A percentile compares a stretch with the other conserved stretches of the same genome.
Conservation (phyloP, 2,113 vertebrate species). For the Hypanus sabinus region DNA sequence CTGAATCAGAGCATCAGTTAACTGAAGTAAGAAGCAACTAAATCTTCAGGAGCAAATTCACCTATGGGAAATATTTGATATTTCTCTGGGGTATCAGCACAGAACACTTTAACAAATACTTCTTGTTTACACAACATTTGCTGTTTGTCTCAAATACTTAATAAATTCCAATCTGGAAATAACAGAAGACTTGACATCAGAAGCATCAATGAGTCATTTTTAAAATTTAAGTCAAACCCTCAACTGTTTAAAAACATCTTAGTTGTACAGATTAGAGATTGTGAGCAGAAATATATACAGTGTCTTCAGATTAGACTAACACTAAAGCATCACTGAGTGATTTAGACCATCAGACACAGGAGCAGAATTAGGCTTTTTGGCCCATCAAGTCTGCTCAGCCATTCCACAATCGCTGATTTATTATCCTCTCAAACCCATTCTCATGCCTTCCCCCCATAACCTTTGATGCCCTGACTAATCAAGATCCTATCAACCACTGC, state of each 20-base stretch:
- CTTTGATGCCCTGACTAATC: no score
- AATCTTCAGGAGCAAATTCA: not conserved
- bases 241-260: not conserved
- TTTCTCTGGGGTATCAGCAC: constrained; percentile 18
- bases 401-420: no score
- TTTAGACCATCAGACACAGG: not conserved
- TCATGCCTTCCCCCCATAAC: no score
- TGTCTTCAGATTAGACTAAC: no score
- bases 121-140: constrained; percentile 34
- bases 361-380: no score
- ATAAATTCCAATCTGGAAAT: constrained; percentile 8
- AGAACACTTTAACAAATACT: constrained; percentile 35
- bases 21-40: not conserved
- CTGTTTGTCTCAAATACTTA: not conserved
- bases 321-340: not conserved
- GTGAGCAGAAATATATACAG: not conserved
- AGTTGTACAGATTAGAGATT: not conserved
- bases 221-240: not conserved
- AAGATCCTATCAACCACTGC: no score
- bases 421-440: no score
- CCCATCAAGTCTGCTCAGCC: no score
- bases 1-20: not conserved
- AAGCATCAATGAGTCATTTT: not conserved
- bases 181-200: not conserved
- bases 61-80: constrained; percentile 23